A percentile compares a stretch with the other conserved stretches of the same genome.
Evolutionary conservation across 2,113 vertebrate species (phyloP).

Genomic region (Neofelis nebulosa): DNA sequence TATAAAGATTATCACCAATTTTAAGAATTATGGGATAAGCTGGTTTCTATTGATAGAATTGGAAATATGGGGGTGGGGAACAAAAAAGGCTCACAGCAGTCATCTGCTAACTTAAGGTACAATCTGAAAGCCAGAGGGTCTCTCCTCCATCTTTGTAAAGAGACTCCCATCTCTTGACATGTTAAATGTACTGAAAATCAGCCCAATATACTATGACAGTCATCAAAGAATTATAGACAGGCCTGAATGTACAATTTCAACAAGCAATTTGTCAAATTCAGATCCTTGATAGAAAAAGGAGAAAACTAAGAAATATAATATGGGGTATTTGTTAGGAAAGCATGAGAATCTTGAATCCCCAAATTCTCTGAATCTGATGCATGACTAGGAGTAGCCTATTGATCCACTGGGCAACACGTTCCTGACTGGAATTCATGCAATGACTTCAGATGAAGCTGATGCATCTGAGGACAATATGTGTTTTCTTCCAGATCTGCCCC

Average conservation of each 20-base stretch:
- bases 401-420: neutral
- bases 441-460: neutral
- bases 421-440: neutral
- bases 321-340: neutral
- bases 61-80: neutral
- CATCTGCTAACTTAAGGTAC: neutral
- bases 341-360: neutral
- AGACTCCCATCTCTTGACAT: neutral
- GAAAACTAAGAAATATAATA: neutral
- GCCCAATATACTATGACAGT: neutral
- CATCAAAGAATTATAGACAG: neutral
- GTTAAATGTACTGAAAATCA: neutral
- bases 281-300: neutral
- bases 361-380: neutral
- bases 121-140: neutral
- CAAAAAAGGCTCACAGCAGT: neutral
- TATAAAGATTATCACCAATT: neutral
- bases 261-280: neutral
- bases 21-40: neutral
- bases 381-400: neutral
- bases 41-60: neutral
- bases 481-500: neutral
- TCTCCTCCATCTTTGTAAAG: neutral
- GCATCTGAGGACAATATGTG: neutral
- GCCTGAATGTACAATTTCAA: neutral